phyloP scores from a whole-genome alignment of 1,140 invertebrate species.

The Pomacea maculata region DNA sequence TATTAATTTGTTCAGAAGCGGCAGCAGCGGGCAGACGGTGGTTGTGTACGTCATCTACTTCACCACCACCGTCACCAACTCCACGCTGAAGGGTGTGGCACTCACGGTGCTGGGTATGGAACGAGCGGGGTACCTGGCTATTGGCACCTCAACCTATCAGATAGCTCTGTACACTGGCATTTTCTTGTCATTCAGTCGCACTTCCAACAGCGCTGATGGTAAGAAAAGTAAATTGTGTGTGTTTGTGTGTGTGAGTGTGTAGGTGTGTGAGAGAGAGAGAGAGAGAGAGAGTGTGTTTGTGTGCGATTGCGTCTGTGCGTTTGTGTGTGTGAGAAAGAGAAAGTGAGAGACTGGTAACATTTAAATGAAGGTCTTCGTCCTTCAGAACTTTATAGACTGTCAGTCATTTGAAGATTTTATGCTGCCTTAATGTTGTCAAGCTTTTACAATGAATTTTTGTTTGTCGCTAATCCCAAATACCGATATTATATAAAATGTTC shows the following conservation, averaged over 20 bases:
- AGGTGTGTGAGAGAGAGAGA: no score
- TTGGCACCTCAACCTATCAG: background rate
- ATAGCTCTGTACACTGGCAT: no score
- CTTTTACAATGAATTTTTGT: no score
- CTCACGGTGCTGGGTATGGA: background rate
- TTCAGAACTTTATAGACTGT: no score
- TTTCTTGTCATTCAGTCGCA: no score
- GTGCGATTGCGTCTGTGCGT: background rate
- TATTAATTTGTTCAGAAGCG: background rate
- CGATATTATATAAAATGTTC: no score
- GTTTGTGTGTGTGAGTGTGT: background rate
- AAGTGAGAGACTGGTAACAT: background rate
- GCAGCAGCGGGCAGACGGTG: background rate
- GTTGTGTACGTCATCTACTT: constrained; percentile 1
- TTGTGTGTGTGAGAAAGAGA: background rate
- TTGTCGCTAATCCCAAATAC: no score
- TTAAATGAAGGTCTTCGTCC: background rate
- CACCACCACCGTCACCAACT: background rate
- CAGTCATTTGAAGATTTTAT: no score
- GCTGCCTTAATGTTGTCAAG: no score
- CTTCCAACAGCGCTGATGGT: no score
- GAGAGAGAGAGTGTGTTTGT: background rate
- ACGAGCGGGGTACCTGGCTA: background rate
- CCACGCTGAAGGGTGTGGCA: background rate
- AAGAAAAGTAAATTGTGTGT: no score